A percentile compares a stretch with the other conserved stretches of the same genome.
These are phyloP conservation scores for Argopecten irradians DNA, from an alignment of 1,140 invertebrate species.

Conservation along the genomic window DNA sequence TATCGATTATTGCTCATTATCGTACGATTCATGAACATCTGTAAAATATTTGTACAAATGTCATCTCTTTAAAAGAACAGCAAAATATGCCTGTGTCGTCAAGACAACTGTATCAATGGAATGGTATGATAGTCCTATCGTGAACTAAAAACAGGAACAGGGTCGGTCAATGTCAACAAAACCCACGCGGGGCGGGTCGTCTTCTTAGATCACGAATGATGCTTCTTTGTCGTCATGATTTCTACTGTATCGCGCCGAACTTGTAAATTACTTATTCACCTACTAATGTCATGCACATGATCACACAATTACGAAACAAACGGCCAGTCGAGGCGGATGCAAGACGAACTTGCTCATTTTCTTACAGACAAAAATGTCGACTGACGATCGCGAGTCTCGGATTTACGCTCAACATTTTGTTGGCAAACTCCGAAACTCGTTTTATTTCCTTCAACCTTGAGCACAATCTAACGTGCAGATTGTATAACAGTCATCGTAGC, in stretches of 20 bases:
- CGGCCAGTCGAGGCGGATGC: not conserved
- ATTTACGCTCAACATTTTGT: constrained; percentile 22
- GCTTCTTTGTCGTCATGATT: not conserved
- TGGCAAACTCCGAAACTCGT: constrained; percentile 20
- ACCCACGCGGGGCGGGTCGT: not conserved
- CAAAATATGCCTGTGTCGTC: too few species aligned
- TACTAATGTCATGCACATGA: not conserved
- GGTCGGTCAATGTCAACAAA: not conserved
- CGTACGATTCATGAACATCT: not conserved
- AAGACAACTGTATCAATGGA: too few species aligned
- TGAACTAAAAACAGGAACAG: too few species aligned
- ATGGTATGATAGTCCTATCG: too few species aligned
- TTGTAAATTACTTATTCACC: not conserved
- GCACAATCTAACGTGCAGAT: not conserved
- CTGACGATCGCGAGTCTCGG: not conserved
- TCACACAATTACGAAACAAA: not conserved
- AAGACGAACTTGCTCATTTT: not conserved
- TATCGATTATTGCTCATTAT: too few species aligned
- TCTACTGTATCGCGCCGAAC: not conserved
- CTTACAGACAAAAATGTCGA: not conserved
- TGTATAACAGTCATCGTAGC: not conserved
- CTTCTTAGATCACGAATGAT: not conserved
- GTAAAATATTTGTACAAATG: not conserved
- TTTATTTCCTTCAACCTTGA: not conserved
- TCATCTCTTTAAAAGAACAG: not conserved